phyloP scores from a whole-genome alignment of 2,113 vertebrate genomes.

The Cichladusa arquata region DNA sequence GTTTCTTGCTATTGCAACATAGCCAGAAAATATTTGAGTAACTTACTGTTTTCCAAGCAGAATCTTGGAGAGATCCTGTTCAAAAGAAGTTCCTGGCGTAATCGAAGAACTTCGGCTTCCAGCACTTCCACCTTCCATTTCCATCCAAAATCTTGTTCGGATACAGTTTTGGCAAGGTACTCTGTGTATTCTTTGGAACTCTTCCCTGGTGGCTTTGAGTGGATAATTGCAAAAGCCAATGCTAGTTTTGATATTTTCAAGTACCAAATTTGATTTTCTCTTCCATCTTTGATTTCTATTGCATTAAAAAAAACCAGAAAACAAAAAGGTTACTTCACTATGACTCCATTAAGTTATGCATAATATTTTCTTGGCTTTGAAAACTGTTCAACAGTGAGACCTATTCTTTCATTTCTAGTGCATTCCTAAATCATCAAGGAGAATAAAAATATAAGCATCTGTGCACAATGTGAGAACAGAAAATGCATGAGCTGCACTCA shows the following conservation, averaged over 20 bases:
- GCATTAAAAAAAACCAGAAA: not conserved
- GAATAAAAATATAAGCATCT: not conserved
- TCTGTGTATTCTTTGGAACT: constrained; percentile 76
- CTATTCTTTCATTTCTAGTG: constrained; percentile 12
- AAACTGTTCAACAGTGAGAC: not conserved
- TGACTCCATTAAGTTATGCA: not conserved
- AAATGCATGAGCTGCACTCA: not conserved
- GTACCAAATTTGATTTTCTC: constrained; percentile 64
- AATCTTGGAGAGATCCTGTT: constrained; percentile 41
- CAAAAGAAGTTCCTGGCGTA: constrained; percentile 82
- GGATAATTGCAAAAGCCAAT: constrained; percentile 85
- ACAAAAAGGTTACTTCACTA: not conserved
- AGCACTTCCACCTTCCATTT: constrained; percentile 71
- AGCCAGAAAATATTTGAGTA: not conserved
- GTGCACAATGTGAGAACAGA: not conserved
- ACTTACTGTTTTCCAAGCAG: constrained; percentile 63
- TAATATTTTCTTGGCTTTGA: constrained; percentile 23
- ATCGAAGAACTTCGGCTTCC: constrained; percentile 82
- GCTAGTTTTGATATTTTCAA: constrained; percentile 76
- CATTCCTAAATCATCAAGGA: not conserved
- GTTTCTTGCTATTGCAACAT: not conserved
- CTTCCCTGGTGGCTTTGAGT: constrained; percentile 74
- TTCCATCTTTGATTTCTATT: constrained; percentile 26
- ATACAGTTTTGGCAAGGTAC: constrained; percentile 68
- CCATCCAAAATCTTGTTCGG: constrained; percentile 63